A percentile compares a stretch with the other conserved stretches of the same genome.
Conservation (phyloP, 2,113 vertebrate species). For the Tyrannus savana region DNA sequence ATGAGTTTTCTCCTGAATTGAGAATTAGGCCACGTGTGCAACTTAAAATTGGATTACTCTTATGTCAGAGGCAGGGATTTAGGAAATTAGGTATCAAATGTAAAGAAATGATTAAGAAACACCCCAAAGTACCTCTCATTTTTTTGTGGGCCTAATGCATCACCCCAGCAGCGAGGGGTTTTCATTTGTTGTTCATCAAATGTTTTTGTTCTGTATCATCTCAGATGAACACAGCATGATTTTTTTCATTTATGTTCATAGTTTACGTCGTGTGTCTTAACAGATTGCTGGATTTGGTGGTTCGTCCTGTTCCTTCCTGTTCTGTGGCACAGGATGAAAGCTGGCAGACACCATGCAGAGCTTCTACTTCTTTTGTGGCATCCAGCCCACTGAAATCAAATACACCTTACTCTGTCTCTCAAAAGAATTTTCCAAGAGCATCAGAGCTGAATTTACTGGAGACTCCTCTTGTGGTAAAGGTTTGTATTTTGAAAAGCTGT, state of each 20-base stretch:
- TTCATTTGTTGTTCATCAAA: background rate
- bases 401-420: background rate
- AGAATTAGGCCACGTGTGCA: background rate
- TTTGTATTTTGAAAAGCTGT: conserved; percentile 33
- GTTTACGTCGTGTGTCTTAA: background rate
- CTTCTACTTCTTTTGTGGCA: conserved; percentile 58
- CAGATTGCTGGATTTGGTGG: conserved; percentile 86
- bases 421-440: conserved; percentile 68
- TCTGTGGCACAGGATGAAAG: conserved; percentile 28
- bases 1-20: background rate
- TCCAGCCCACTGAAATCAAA: conserved; percentile 47
- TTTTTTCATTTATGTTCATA: background rate
- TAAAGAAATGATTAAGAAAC: background rate
- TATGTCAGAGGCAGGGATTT: background rate
- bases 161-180: background rate
- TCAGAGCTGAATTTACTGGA: conserved; percentile 87
- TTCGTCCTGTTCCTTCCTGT: conserved; percentile 77
- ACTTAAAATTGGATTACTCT: background rate
- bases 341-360: conserved; percentile 66
- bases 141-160: background rate
- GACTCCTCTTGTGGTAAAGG: conserved; percentile 92
- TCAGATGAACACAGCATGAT: background rate
- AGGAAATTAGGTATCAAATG: background rate
- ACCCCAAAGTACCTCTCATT: background rate
- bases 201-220: background rate